Evolutionary conservation across 2,113 vertebrate genomes (phyloP).

Genomic region (Condylura cristata): DNA sequence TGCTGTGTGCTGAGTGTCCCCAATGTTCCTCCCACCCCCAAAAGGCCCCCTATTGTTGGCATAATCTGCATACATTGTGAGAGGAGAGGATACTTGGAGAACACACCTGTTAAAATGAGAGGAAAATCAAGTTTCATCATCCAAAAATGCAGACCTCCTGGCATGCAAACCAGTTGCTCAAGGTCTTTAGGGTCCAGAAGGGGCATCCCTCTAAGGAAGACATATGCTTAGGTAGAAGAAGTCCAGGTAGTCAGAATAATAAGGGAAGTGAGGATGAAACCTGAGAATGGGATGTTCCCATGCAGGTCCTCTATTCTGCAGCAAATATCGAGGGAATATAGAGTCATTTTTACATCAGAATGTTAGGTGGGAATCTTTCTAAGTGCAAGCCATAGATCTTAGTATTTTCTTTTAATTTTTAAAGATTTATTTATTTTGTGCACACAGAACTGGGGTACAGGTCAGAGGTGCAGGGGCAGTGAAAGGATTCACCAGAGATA

Average conservation of each 20-base stretch:
- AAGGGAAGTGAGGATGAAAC: constrained; percentile 36
- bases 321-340: neutral
- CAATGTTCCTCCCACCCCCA: neutral
- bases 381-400: neutral
- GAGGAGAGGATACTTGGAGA: neutral
- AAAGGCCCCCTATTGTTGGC: neutral
- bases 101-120: constrained; percentile 32
- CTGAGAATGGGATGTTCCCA: neutral
- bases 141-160: constrained; percentile 60
- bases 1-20: neutral
- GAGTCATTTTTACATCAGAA: neutral
- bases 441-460: too few relatives aligned
- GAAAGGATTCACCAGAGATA: too few relatives aligned
- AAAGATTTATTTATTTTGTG: too few relatives aligned
- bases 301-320: neutral
- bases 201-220: constrained; percentile 72
- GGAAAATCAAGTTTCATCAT: constrained; percentile 62
- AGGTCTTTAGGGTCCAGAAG: constrained; percentile 69
- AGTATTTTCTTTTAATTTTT: too few relatives aligned
- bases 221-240: constrained; percentile 67
- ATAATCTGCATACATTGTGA: neutral
- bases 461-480: too few relatives aligned
- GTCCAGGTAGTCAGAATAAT: constrained; percentile 54
- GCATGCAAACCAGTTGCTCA: constrained; percentile 57
- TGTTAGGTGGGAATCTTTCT: neutral